phyloP scores from a whole-genome alignment of 2,797 vertebrate species.

The Karalla daura region DNA sequence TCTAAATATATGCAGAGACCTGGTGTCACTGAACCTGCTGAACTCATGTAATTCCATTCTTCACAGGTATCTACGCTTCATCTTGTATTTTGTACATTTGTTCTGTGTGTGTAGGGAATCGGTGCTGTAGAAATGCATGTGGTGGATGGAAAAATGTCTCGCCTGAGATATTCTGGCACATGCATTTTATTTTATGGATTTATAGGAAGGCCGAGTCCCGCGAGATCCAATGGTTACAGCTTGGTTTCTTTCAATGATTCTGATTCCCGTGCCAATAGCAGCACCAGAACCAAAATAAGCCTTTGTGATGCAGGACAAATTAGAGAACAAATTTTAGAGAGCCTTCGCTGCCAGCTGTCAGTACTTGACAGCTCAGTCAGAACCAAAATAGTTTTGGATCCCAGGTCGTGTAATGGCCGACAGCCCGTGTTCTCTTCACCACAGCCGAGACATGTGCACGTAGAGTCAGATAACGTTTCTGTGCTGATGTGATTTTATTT shows the following conservation, averaged over 20 bases:
- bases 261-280: background rate
- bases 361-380: background rate
- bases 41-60: background rate
- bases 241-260: background rate
- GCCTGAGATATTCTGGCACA: background rate
- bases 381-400: background rate
- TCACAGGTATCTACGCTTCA: background rate
- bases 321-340: background rate
- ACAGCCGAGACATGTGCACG: background rate
- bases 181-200: background rate
- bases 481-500: constrained; percentile 1
- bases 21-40: background rate
- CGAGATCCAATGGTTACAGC: too few relatives aligned
- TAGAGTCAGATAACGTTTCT: background rate
- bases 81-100: background rate
- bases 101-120: background rate
- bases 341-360: too few relatives aligned
- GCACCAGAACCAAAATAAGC: too few relatives aligned
- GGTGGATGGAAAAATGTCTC: background rate
- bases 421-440: background rate
- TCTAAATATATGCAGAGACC: background rate
- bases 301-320: too few relatives aligned
- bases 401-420: too few relatives aligned
- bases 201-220: background rate
- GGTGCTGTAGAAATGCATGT: too few relatives aligned